phyloP scores from a whole-genome alignment of 2,113 vertebrate genomes.

The Triplophysa tibetana region DNA sequence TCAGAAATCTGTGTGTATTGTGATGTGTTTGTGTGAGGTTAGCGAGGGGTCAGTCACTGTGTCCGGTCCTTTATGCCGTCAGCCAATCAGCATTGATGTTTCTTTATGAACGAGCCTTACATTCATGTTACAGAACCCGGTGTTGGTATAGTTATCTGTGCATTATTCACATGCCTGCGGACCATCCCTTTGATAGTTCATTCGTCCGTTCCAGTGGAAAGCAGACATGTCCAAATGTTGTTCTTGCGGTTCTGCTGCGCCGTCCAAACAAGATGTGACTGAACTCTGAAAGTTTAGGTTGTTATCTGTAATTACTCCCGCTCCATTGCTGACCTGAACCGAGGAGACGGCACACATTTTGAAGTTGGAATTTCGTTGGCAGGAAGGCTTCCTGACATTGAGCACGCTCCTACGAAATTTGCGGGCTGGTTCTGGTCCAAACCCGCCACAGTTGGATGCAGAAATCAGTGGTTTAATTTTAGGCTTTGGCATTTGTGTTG shows the following conservation, averaged over 20 bases:
- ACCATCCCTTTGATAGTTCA: background rate
- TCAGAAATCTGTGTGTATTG: too few species aligned
- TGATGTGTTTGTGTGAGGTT: too few species aligned
- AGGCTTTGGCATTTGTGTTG: conserved; percentile 33
- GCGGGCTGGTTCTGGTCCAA: background rate
- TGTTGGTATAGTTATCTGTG: conserved; percentile 5
- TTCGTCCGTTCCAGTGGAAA: background rate
- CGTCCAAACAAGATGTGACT: background rate
- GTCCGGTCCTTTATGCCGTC: too few species aligned
- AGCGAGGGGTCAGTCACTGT: too few species aligned
- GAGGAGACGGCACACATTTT: conserved; percentile 33
- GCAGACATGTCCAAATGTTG: background rate
- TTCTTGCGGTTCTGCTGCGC: background rate
- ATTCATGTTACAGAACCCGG: background rate
- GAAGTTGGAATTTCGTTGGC: conserved; percentile 49
- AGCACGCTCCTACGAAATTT: background rate
- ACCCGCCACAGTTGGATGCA: conserved; percentile 25
- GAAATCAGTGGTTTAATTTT: conserved; percentile 35
- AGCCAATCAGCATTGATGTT: background rate
- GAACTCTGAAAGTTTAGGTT: conserved; percentile 4
- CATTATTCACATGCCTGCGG: background rate
- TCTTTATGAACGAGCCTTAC: background rate
- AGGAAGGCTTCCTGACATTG: conserved; percentile 25
- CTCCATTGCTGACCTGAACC: conserved; percentile 24
- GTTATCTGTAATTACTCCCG: conserved; percentile 42